Base-by-base conservation (phyloP, 64 coral and sea anemone genomes). In the Exaiptasia diaphana region DNA sequence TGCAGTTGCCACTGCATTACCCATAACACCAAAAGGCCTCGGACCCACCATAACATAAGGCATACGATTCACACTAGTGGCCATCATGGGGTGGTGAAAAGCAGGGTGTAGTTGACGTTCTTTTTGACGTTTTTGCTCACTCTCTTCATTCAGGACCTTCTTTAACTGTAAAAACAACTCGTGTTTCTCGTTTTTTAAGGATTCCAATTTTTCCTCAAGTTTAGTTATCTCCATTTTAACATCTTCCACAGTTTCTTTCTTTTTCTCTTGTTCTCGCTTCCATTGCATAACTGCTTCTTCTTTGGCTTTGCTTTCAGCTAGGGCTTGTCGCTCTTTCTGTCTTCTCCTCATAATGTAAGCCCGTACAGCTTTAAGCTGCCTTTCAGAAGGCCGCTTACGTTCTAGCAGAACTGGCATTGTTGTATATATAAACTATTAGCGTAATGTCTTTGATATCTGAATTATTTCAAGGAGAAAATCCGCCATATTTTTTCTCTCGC, bases 191-290 rank as follows among this genome's bases (percentile, higher is more conserved):
- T 95, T 38, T 33, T 85, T 95, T 21, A 95, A 41, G 18, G 81
- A 71, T 39, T 74, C 67, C 18, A 95, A 50, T 20, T 95, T 95
- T 10, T 41, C 56, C 57, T 94, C 86, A 42, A 89, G 87, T 27
- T 70, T 67, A 18, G 61, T 63, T 11, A 95, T 95, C 36, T 89
- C 73, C 46, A 82, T 85, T 43, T 88, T 83, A 0, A 95, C 91
- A 83, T 85, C 86, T 68, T 95, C 91, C 17, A 95, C 81, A 54
- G 87, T 83, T 83, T 89, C 91, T 72, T 95, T 95, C 44, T 87
- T 95, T 41, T 89, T 95, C 53, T 88, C 79, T 44, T 89, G 79
- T 65, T 95, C 86, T 31, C 82, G 82, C 20, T 95, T 95, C 39
- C 87, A 55, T 72, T 65, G 65, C 61, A 74, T 94, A 62, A 84